A percentile compares a stretch with the other conserved stretches of the same genome.
phyloP scores from a whole-genome alignment of 2,113 vertebrate genomes.

The Mormoops blainvillei region DNA sequence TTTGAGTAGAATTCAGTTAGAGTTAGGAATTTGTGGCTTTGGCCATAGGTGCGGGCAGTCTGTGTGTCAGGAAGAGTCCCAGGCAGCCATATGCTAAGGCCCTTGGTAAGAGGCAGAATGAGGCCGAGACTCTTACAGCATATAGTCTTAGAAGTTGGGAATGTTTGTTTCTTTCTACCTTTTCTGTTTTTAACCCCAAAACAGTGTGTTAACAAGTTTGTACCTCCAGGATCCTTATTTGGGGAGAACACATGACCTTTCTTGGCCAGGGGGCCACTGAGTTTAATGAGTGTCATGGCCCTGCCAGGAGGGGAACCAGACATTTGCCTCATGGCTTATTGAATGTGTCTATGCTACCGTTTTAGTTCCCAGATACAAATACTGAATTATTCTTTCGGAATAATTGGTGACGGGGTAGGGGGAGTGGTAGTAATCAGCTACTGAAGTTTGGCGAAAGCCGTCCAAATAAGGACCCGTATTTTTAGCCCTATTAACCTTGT shows the following conservation, averaged over 20 bases:
- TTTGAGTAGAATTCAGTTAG: no score
- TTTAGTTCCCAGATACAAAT: rapidly evolving
- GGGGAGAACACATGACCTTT: background rate
- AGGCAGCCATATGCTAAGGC: rapidly evolving
- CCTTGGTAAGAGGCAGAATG: background rate
- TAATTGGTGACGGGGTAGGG: no score
- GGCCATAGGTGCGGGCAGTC: background rate
- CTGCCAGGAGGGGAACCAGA: rapidly evolving
- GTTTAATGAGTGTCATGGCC: no score
- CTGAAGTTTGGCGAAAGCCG: background rate
- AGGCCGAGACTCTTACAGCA: background rate
- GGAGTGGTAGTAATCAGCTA: rapidly evolving
- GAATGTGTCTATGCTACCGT: rapidly evolving
- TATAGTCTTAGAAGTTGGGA: rapidly evolving
- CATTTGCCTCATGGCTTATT: background rate
- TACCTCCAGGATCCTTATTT: background rate
- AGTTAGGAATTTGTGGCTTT: rapidly evolving
- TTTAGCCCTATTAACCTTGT: background rate
- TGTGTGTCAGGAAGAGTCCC: background rate
- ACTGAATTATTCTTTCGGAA: rapidly evolving
- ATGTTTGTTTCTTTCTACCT: background rate
- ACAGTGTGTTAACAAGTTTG: no score
- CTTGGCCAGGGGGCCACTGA: background rate
- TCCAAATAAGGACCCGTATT: rapidly evolving
- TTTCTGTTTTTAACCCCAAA: background rate